Conservation (phyloP, 2,888 invertebrate species). For the Portevinia maculata region DNA sequence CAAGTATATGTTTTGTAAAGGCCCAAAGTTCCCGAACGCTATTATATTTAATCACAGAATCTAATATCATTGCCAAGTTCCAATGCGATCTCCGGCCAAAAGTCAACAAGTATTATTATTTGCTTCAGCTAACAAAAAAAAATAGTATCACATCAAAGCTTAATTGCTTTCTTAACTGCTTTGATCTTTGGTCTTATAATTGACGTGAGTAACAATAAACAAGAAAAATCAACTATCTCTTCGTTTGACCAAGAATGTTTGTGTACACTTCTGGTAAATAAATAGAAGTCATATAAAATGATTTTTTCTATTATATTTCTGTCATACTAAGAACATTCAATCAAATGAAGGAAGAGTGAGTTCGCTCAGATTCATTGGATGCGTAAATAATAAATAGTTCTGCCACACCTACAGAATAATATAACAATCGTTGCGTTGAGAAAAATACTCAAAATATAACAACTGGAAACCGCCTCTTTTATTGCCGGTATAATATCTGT, state of each 20-base stretch:
- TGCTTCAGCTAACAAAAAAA: constrained; percentile 22
- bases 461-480: no score
- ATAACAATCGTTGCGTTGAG: no score
- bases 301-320: not conserved
- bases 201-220: constrained; percentile 17
- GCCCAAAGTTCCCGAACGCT: constrained; percentile 50
- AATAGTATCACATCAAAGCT: constrained; percentile 61
- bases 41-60: constrained; percentile 47
- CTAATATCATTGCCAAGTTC: constrained; percentile 49
- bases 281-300: not conserved
- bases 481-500: no score
- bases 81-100: constrained; percentile 43
- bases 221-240: constrained; percentile 21
- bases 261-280: not conserved
- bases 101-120: constrained; percentile 53
- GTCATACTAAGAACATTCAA: not conserved
- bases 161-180: constrained; percentile 50
- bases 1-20: constrained; percentile 20
- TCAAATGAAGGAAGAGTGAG: constrained; percentile 8
- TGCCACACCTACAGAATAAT: constrained; percentile 39
- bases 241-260: not conserved
- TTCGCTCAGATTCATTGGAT: constrained; percentile 26
- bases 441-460: not conserved
- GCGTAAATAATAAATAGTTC: constrained; percentile 25
- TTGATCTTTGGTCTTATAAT: constrained; percentile 59